Percentiles rank a stretch among this genome's conserved stretches.
phyloP scores from a whole-genome alignment of 2,113 vertebrate genomes.

The Bambusicola thoracicus region DNA sequence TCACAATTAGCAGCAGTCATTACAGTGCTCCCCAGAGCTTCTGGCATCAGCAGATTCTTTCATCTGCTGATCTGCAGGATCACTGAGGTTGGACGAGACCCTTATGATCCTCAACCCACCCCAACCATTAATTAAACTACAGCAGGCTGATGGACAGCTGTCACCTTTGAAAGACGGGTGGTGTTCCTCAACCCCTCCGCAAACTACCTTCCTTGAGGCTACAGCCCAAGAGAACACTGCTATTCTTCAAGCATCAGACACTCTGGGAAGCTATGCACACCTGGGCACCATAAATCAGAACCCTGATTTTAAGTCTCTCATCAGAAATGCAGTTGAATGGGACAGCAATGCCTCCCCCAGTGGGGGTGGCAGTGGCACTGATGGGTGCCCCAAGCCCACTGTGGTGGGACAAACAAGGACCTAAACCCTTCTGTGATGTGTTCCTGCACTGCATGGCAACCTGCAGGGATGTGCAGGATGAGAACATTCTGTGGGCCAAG shows the following conservation, averaged over 20 bases:
- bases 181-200: not conserved
- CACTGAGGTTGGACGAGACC: too few relatives aligned
- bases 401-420: not conserved
- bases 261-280: not conserved
- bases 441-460: fast-evolving
- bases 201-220: not conserved
- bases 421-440: not conserved
- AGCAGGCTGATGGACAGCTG: not conserved
- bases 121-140: too few relatives aligned
- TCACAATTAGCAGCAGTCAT: not conserved
- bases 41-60: too few relatives aligned
- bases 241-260: not conserved
- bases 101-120: too few relatives aligned
- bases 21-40: too few relatives aligned
- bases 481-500: fast-evolving
- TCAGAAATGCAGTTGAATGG: not conserved
- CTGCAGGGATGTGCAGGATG: not conserved
- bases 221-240: not conserved
- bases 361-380: not conserved
- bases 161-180: not conserved
- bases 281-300: not conserved
- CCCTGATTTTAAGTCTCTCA: not conserved
- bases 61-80: too few relatives aligned
- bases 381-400: not conserved
- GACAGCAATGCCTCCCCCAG: not conserved